Evolutionary conservation across 2,888 invertebrate species (phyloP), one percentile per base, ranked within the genome.

Genomic region (Leptura quadrifasciata): DNA sequence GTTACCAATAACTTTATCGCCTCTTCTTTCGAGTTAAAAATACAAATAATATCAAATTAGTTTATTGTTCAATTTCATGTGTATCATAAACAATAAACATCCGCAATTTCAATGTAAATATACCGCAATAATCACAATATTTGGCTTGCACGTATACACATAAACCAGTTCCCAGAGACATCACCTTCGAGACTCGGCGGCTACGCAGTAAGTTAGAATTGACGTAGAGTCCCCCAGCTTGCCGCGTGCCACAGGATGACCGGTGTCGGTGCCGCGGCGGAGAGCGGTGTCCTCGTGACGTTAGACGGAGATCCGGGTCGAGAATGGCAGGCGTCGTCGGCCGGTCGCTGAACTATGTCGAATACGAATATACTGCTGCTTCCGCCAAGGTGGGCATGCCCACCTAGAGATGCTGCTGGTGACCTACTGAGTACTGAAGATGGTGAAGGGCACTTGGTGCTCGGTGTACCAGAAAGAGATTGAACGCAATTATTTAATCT

Each of bases 251-350:
- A 21, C 47, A 69, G 69, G 69, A 69, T 69, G 69, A 58, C 58
- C 69, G 69, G 31, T 58, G 58, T 17, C 39, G 69, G 17, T 31
- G 68, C 17, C 12, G 65, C 12, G 27, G 67, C 2, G 69, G 69
- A 69, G 76, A 77, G 76, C 77, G 79, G 79, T 80, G 81, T 77
- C 80, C 82, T 81, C 81, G 83, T 83, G 83, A 83, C 83, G 84
- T 84, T 78, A 82, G 73, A 58, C 79, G 77, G 77, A 80, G 80
- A 80, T 80, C 80, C 80, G 80, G 80, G 80, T 80, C 77, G 76
- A 67, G 57, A 63, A 52, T 67, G 61, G 35, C 18, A 70, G 35
- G 69, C 58, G 57, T 57, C 54, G 65, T 69, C 69, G 69, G 58
- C 35, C 58, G 69, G 69, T 69, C 69, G 69, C 58, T 69, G 69